Percentiles rank a stretch among this genome's conserved stretches.
These are phyloP conservation scores for Malacoctenus gilli DNA, from an alignment of 2,797 vertebrate species.

Conservation along the genomic window DNA sequence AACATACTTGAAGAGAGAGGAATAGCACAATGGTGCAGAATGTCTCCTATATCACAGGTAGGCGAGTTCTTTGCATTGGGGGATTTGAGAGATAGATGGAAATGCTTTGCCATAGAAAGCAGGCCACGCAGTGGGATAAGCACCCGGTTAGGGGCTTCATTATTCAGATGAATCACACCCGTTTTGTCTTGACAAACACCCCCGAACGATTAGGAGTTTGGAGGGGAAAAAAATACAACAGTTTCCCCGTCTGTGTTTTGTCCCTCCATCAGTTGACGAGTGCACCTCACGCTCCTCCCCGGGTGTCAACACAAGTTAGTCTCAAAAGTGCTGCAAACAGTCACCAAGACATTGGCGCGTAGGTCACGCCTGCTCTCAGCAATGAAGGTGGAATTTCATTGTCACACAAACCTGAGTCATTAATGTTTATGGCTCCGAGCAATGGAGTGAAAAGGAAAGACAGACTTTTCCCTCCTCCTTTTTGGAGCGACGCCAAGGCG, in stretches of 20 bases:
- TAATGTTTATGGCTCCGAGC: slow-evolving; percentile 63
- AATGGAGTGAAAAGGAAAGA: slow-evolving; percentile 49
- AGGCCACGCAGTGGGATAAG: slow-evolving; percentile 26
- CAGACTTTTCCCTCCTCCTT: slow-evolving; percentile 22
- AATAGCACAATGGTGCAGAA: background rate
- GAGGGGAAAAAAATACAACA: too few species aligned
- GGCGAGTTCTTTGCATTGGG: slow-evolving; percentile 32
- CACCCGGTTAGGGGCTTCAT: background rate
- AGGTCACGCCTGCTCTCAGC: slow-evolving; percentile 48
- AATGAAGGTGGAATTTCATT: slow-evolving; percentile 63
- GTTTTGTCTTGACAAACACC: slow-evolving; percentile 1
- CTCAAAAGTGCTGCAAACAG: slow-evolving; percentile 44
- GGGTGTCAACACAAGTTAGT: slow-evolving; percentile 49
- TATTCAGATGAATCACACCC: slow-evolving; percentile 15
- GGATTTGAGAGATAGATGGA: slow-evolving; percentile 18
- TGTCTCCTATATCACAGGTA: too few species aligned
- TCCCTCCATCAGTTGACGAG: slow-evolving; percentile 13
- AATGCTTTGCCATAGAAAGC: slow-evolving; percentile 29
- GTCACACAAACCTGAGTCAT: slow-evolving; percentile 65
- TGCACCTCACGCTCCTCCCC: slow-evolving; percentile 22
- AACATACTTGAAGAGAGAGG: slow-evolving; percentile 38
- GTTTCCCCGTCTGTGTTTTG: slow-evolving; percentile 5
- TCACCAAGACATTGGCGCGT: slow-evolving; percentile 35
- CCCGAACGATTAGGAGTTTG: background rate
- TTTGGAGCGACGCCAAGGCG: slow-evolving; percentile 38